A percentile compares a stretch with the other conserved stretches of the same genome.
phyloP scores from a whole-genome alignment of 2,113 vertebrate species.

The Galemys pyrenaicus region DNA sequence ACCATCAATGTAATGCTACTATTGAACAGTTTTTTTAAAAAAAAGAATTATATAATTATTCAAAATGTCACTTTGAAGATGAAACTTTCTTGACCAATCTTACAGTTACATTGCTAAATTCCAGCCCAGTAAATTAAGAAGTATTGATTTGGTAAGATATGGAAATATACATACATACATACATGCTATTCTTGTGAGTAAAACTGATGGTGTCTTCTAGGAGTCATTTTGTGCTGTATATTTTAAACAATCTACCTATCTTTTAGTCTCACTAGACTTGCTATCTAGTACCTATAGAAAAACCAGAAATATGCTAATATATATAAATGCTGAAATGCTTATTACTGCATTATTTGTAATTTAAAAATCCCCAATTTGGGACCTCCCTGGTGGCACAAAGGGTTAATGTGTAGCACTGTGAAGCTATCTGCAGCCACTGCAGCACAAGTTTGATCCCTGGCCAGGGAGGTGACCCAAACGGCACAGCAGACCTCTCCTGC shows the following conservation, averaged over 20 bases:
- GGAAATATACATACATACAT: neutral
- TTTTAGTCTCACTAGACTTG: neutral
- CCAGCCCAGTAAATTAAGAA: neutral
- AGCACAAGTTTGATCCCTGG: too few relatives aligned
- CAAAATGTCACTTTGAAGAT: constrained; percentile 13
- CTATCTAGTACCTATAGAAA: neutral
- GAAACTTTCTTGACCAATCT: neutral
- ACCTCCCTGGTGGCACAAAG: too few relatives aligned
- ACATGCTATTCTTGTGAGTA: neutral
- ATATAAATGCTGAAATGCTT: neutral
- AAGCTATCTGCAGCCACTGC: too few relatives aligned
- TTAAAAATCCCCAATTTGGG: neutral
- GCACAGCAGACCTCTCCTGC: too few relatives aligned
- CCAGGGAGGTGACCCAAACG: too few relatives aligned
- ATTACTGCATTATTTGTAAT: neutral
- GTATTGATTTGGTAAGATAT: neutral
- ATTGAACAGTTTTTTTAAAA: neutral
- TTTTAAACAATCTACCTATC: neutral
- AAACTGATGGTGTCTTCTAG: neutral
- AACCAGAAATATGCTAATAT: neutral
- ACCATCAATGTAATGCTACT: neutral
- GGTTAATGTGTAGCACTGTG: too few relatives aligned
- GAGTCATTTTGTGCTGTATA: neutral
- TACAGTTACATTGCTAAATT: neutral
- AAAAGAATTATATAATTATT: neutral